Conservation (phyloP, 2,113 vertebrate genomes). For the Tympanuchus pallidicinctus region DNA sequence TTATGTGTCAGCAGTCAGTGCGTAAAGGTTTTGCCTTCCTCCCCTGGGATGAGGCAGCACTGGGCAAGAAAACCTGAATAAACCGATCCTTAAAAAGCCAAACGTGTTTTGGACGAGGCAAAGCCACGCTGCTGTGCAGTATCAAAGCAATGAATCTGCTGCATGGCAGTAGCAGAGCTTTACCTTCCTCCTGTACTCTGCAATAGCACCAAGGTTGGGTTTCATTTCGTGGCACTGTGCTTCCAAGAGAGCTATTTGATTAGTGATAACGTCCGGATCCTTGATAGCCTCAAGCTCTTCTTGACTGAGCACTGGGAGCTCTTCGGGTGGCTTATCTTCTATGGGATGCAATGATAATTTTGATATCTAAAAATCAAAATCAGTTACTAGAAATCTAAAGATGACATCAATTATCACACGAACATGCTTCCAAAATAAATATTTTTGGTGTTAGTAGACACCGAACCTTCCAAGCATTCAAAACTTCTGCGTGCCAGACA, state of each 20-base stretch:
- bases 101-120: not conserved
- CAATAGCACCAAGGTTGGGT: slow-evolving; percentile 92
- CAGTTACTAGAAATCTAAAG: not conserved
- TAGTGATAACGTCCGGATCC: slow-evolving; percentile 83
- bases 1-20: not conserved
- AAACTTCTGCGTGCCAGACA: not conserved
- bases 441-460: not conserved
- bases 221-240: slow-evolving; percentile 87
- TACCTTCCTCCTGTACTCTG: slow-evolving; percentile 93
- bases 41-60: not conserved
- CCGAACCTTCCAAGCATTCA: not conserved
- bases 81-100: not conserved
- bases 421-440: rapidly evolving
- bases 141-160: too few species aligned
- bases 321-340: slow-evolving; percentile 81
- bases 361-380: slow-evolving; percentile 79
- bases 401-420: not conserved
- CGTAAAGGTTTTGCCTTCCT: not conserved
- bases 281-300: slow-evolving; percentile 83
- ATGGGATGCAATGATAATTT: slow-evolving; percentile 86
- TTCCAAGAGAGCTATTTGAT: slow-evolving; percentile 90
- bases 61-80: not conserved
- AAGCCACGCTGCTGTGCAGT: rapidly evolving
- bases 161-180: not conserved
- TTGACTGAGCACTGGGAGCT: slow-evolving; percentile 77